phyloP scores from a whole-genome alignment of 2,797 vertebrate genomes.

The Lagocephalus sceleratus region DNA sequence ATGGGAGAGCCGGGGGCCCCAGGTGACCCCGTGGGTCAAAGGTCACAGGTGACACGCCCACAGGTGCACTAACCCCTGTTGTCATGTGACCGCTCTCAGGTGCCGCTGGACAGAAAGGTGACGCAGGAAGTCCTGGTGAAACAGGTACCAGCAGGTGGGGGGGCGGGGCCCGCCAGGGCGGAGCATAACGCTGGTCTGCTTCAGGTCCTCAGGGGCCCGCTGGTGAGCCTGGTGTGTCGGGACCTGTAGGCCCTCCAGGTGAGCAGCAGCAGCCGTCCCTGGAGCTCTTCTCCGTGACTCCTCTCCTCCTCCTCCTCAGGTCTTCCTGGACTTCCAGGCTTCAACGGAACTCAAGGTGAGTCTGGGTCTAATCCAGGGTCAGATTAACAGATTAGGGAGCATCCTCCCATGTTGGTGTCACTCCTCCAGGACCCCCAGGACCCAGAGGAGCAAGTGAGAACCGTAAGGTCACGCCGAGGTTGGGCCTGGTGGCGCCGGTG shows the following conservation, averaged over 20 bases:
- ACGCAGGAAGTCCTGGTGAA: not conserved
- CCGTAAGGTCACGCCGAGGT: slow-evolving; percentile 21
- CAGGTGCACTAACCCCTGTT: not conserved
- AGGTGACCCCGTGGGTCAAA: not conserved
- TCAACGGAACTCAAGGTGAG: slow-evolving; percentile 34
- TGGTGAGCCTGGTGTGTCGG: slow-evolving; percentile 9
- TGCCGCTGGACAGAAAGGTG: slow-evolving; percentile 20
- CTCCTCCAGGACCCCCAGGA: slow-evolving; percentile 13
- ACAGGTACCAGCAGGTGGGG: slow-evolving; percentile 3
- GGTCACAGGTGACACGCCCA: not conserved
- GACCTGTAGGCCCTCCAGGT: slow-evolving; percentile 22
- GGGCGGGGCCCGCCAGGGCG: no score
- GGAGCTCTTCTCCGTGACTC: not conserved
- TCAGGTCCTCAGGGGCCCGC: not conserved
- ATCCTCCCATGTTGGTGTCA: no score
- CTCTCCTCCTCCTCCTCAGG: slow-evolving; percentile 20
- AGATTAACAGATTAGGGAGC: no score
- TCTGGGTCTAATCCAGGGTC: not conserved
- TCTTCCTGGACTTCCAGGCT: slow-evolving; percentile 16
- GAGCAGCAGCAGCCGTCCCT: no score
- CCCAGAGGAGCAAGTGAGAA: slow-evolving; percentile 39
- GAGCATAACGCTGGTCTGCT: not conserved
- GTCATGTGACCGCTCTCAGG: slow-evolving; percentile 14
- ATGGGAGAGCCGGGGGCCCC: slow-evolving; percentile 32
- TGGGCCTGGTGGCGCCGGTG: no score